Base-by-base conservation (phyloP, 2,113 vertebrate genomes). In the Colaptes auratus region DNA sequence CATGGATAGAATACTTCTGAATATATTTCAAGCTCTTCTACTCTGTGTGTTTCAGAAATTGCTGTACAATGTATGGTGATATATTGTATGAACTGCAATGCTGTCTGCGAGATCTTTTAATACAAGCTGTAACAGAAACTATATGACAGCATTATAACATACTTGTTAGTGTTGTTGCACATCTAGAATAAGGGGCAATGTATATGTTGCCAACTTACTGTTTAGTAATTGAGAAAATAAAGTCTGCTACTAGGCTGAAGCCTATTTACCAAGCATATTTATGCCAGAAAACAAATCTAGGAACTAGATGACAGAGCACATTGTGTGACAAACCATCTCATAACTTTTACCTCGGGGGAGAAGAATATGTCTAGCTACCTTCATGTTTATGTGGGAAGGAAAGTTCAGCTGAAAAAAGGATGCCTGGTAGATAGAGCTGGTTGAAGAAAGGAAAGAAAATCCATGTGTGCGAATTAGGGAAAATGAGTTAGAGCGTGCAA, bases 281-380 rank as follows among this genome's bases (percentile, higher is more conserved):
- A n/a, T 71, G 35, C 6, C 50, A 12, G 10, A 64, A 44, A 80
- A 13, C 5, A 64, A 46, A 81, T 77, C n/a, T 76, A 46, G 31
- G 50, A 65, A 70, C 12, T 24, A 21, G 19, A 52, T 30, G 4
- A 4, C 15, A 74, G 39, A 63, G 10, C 18, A 52, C 0, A 0
- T 36, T 73, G n/a, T 44, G 6, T 52, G 28, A 69, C 36, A 35
- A 73, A 59, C 33, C 2, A 24, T 18, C 30, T 72, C 33, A 30
- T 2, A 0, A 14, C 28, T 52, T 79, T 64, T 73, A n/a, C 10
- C n/a, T 33, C 21, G 70, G 12, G 10, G 74, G 16, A 48, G n/a
- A 81, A 70, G 15, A 82, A 5, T 8, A 56, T 24, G 33, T 39
- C 6, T 20, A 42, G 24, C 13, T 61, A 64, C 33, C 31, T 79